Evolutionary conservation across 2,113 vertebrate species (phyloP), one percentile per base, ranked within the genome.

Genomic region (Athene cunicularia): DNA sequence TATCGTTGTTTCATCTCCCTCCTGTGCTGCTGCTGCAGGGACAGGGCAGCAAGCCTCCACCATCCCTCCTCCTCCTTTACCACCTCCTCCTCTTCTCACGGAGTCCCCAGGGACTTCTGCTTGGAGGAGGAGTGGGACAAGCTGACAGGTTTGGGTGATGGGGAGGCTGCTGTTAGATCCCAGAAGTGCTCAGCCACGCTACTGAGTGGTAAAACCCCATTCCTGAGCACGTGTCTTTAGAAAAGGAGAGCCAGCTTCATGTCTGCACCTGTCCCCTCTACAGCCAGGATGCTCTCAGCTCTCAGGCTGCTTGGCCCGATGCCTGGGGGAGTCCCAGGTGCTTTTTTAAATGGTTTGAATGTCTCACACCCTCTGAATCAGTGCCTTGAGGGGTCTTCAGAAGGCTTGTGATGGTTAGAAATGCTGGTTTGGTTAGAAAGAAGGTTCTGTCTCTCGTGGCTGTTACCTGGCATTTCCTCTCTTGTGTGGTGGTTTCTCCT

Each of bases 401-500:
- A 73, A 95, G 66, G 63, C 67, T 71, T 80, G 17, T 35, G 70
- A 80, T 70, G 63, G 62, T 88, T 87, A 66, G 60, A 83, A 92
- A 85, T 77, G 82, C 30, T 7, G 0, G 47, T 90, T 88, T 66
- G 60, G 58, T 82, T 86, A 66, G 74, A 75, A 73, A 71, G 74
- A 66, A 90, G 39, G 35, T 49, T 82, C 24, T 77, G 30, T 56
- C 75, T 67, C 86, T 89, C 3, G 0, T 83, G 80, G 33, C 70
- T 77, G 60, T 70, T 87, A 59, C 39, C 6, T 85, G 86, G 62
- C 39, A 32, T 89, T 97, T 96, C 63, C 39, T 96, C n/a, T 85
- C 55, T 18, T 37, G 18, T 52, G 64, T 58, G 23, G 14, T 76
- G 27, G 20, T 64, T 92, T 88, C 56, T 76, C 32, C 47, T 73